phyloP scores from a whole-genome alignment of 2,797 vertebrate genomes.

The Heliangelus exortis region DNA sequence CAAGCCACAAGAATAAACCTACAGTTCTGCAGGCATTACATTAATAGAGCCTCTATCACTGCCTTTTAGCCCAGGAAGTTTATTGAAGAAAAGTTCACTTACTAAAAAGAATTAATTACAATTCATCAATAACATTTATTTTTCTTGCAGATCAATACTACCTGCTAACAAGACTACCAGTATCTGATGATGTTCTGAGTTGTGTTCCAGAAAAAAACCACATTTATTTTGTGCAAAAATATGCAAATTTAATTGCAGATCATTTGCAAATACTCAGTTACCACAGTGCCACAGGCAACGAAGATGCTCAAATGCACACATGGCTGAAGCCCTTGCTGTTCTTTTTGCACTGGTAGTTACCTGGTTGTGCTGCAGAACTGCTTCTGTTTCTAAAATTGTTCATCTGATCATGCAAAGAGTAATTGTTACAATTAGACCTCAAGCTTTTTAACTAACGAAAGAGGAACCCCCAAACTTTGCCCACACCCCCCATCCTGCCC shows the following conservation, averaged over 20 bases:
- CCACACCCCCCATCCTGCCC: no score
- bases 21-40: not conserved
- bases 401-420: not conserved
- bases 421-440: not conserved
- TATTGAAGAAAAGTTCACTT: not conserved
- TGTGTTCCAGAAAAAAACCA: not conserved
- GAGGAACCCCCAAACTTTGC: not conserved
- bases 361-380: not conserved
- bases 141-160: not conserved
- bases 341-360: not conserved
- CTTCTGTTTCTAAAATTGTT: not conserved
- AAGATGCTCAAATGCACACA: not conserved
- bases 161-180: not conserved
- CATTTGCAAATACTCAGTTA: not conserved
- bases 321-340: not conserved
- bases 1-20: not conserved
- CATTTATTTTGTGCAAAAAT: not conserved
- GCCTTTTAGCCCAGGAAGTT: not conserved
- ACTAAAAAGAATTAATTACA: not conserved
- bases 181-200: not conserved
- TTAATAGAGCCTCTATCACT: not conserved
- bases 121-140: not conserved
- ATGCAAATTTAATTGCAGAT: not conserved
- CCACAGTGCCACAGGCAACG: not conserved
- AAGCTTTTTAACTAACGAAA: not conserved